Evolutionary conservation across 1,140 invertebrate species (phyloP), one percentile per base, ranked within the genome.

Genomic region (Campodea augens): DNA sequence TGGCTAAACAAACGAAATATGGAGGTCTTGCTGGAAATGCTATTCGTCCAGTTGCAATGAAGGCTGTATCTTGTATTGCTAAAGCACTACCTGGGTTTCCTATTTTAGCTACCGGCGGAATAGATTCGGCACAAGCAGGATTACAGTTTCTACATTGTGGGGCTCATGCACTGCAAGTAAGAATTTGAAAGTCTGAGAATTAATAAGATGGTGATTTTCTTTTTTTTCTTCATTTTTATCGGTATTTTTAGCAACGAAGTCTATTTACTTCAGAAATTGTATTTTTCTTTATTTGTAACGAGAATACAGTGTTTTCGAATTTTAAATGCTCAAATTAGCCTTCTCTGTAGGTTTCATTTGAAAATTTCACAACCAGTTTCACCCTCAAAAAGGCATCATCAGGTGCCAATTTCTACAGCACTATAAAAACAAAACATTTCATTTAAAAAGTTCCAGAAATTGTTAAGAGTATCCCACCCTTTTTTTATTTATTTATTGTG

Each of bases 1-100:
- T 62, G 23, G 72, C 69, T 49, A 80, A 82, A 60, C 63, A 67
- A 23, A 97, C 92, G 5, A 98, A 92, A 0, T 98, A 96, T 59
- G 95, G 95, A 13, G 93, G 93, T 5, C 76, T 98, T 3, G 93
- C 87, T 4, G 93, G 95, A 27, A 96, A 93, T 62, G 92, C 90
- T 0, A 92, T 87, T 1, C 71, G 91, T 7, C 93, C 93, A 0
- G 82, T 96, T 55, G 92, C 87, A 0, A 62, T 98, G 13, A 71
- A 77, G 48, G 90, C 88, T 1, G 79, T 97, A 0, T 88, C 90
- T 0, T 73, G 81, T 1, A 85, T 98, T 46, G 81, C 77, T 0
- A 78, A 75, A 22, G 72, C 70, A 7, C 52, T 97, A 19, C 89
- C 89, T 0, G 82, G 74, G 12, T 92, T 93, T 59, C 79, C 89